Evolutionary conservation across 2,797 vertebrate species (phyloP).

Genomic region (Xiphophorus birchmanni): DNA sequence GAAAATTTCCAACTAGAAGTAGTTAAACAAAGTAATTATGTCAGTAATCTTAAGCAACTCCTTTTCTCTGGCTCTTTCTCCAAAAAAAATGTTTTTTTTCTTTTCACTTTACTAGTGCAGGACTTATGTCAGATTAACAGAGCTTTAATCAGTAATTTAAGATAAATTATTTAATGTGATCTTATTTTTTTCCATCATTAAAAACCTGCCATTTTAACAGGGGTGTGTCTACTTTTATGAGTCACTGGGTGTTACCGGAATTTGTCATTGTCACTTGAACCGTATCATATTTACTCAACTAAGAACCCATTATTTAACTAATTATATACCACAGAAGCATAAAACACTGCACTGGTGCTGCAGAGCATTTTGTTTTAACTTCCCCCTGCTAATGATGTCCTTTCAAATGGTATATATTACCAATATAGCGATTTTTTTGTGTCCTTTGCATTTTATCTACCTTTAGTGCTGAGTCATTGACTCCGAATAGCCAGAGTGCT

Average conservation of each 20-base stretch:
- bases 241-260: not conserved
- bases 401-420: slow-evolving; percentile 27
- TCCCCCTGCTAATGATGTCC: slow-evolving; percentile 18
- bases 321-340: not conserved
- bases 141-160: not conserved
- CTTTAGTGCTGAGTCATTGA: slow-evolving; percentile 1
- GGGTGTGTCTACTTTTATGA: not conserved
- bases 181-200: not conserved
- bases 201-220: not conserved
- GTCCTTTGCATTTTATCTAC: slow-evolving; percentile 8
- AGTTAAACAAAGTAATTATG: not conserved
- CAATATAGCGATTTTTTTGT: slow-evolving; percentile 13
- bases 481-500: slow-evolving; percentile 30
- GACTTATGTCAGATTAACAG: not conserved
- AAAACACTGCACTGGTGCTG: not conserved
- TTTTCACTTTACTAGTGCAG: not conserved
- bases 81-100: not conserved
- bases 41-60: not conserved
- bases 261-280: not conserved
- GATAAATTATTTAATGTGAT: not conserved
- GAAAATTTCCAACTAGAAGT: not conserved
- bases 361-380: slow-evolving; percentile 45
- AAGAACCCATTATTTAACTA: not conserved
- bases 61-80: not conserved
- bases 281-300: not conserved